These are phyloP conservation scores for Tretioscincus oriximinensis DNA, from an alignment of 2,113 vertebrate genomes.

Conservation along the genomic window DNA sequence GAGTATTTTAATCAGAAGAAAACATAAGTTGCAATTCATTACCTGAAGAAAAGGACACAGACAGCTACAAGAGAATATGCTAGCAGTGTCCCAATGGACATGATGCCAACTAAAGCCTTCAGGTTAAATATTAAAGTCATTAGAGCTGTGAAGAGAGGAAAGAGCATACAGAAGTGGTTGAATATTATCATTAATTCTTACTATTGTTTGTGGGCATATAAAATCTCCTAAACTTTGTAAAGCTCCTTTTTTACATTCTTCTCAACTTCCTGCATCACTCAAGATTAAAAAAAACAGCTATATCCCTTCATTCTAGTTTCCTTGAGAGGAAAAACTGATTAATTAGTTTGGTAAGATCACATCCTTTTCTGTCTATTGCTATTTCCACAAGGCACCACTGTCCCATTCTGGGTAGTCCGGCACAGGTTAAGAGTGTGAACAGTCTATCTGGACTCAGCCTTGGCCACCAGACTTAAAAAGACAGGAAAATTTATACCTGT, in stretches of 20 bases:
- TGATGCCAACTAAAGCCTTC: constrained; percentile 83
- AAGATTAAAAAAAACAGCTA: too few species aligned
- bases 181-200: not conserved
- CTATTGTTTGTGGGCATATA: not conserved
- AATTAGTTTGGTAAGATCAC: too few species aligned
- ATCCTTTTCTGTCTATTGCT: too few species aligned
- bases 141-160: constrained; percentile 67
- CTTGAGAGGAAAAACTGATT: too few species aligned
- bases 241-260: not conserved
- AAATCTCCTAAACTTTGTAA: not conserved
- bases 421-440: too few species aligned
- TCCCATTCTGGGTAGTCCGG: too few species aligned
- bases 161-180: not conserved
- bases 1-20: not conserved
- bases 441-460: too few species aligned
- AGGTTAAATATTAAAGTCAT: constrained; percentile 85
- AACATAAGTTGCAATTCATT: constrained; percentile 6
- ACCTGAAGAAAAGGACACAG: constrained; percentile 88
- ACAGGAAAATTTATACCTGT: too few species aligned
- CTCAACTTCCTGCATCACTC: too few species aligned
- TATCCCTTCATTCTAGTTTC: too few species aligned
- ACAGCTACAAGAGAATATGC: constrained; percentile 84
- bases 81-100: constrained; percentile 86
- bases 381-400: too few species aligned
- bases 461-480: too few species aligned